These are phyloP conservation scores for Drosophila dunni DNA, from an alignment of 1,140 invertebrate genomes.

Conservation along the genomic window DNA sequence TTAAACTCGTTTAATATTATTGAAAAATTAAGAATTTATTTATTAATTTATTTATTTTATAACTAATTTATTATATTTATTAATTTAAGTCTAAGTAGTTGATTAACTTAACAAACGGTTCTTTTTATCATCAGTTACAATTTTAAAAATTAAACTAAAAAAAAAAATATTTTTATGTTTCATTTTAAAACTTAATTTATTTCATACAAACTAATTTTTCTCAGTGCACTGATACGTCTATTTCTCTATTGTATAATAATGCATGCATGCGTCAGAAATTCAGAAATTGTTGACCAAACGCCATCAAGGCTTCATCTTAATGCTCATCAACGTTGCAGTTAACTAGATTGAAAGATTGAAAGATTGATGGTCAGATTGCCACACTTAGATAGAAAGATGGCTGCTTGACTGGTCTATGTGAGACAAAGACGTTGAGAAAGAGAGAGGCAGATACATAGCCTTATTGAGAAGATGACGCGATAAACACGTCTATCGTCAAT, in stretches of 20 bases:
- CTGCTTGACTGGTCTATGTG: not conserved
- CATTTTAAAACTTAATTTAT: too few species aligned
- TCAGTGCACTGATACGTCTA: not conserved
- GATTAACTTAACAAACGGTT: too few species aligned
- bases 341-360: slow-evolving; percentile 68
- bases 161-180: too few species aligned
- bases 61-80: too few species aligned
- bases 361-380: slow-evolving; percentile 70
- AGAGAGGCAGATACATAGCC: not conserved
- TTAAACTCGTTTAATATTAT: too few species aligned
- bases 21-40: too few species aligned
- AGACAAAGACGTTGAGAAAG: not conserved
- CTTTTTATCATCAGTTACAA: too few species aligned
- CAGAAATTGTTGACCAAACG: slow-evolving; percentile 41
- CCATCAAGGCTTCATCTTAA: slow-evolving; percentile 40
- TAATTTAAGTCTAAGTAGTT: too few species aligned
- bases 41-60: too few species aligned
- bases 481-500: slow-evolving; percentile 39
- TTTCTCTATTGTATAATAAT: slow-evolving; percentile 11
- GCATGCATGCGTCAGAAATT: slow-evolving; percentile 42
- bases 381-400: slow-evolving; percentile 53
- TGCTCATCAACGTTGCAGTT: slow-evolving; percentile 43
- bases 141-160: too few species aligned
- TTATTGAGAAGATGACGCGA: slow-evolving; percentile 31
- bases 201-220: too few species aligned